phyloP scores from a whole-genome alignment of 2,113 vertebrate species.

The Nycticorax nycticorax region DNA sequence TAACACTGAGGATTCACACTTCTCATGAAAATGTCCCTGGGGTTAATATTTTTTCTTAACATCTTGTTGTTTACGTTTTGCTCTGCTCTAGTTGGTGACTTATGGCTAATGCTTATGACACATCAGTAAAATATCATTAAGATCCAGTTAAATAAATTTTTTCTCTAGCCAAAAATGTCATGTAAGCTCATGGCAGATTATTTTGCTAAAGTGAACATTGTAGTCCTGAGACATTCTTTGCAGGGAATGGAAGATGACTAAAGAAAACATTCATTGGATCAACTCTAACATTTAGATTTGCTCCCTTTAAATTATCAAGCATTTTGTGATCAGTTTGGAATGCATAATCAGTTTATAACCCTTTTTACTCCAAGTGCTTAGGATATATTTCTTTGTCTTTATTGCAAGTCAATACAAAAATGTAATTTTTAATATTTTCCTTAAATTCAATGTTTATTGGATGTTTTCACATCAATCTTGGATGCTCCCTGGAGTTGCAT shows the following conservation, averaged over 20 bases:
- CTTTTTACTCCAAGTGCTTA: background rate
- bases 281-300: background rate
- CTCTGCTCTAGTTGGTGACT: background rate
- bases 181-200: background rate
- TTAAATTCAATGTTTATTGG: background rate
- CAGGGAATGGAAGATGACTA: background rate
- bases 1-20: background rate
- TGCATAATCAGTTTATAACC: background rate
- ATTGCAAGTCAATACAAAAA: background rate
- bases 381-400: background rate
- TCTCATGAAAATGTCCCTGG: background rate
- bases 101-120: background rate
- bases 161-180: background rate
- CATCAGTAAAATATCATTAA: background rate
- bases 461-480: background rate
- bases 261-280: background rate
- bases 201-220: background rate
- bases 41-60: background rate
- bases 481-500: background rate
- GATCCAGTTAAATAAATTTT: background rate
- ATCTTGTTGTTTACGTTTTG: background rate
- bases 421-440: background rate
- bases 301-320: background rate
- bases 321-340: background rate
- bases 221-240: background rate